phyloP scores from a whole-genome alignment of 2,113 vertebrate species.

The Hyperopisus bebe region DNA sequence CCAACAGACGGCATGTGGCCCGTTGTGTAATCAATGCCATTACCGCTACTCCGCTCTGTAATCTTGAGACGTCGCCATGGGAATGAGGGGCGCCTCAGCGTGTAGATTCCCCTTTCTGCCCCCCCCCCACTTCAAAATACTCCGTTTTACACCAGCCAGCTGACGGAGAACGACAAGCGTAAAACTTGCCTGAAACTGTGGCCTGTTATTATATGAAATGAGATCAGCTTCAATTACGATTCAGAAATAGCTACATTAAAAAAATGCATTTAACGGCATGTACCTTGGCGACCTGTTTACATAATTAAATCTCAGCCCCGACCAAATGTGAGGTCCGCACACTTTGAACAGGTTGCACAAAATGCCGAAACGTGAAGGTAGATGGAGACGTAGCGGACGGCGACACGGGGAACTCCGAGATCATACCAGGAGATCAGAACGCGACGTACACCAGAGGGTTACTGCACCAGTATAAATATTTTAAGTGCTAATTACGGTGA shows the following conservation, averaged over 20 bases:
- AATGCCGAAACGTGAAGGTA: background rate
- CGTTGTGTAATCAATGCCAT: background rate
- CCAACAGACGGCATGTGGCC: background rate
- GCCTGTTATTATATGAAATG: constrained; percentile 29
- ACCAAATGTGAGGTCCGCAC: background rate
- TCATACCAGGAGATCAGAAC: constrained; percentile 20
- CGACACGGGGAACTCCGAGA: background rate
- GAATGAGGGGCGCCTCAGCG: background rate
- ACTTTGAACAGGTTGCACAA: background rate
- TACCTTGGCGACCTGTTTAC: constrained; percentile 30
- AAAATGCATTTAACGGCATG: constrained; percentile 36
- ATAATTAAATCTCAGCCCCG: constrained; percentile 49
- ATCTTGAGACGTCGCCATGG: background rate
- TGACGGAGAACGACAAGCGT: background rate
- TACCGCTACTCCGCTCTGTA: background rate
- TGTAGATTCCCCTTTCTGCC: background rate
- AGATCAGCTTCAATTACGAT: constrained; percentile 45
- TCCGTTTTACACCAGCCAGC: background rate
- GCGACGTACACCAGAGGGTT: background rate
- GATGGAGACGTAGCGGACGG: background rate
- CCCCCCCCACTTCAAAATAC: background rate
- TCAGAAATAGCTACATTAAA: constrained; percentile 40
- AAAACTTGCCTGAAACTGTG: constrained; percentile 24
- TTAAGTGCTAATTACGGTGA: constrained; percentile 36
- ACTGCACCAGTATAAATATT: constrained; percentile 32